Conservation (phyloP, 1,140 invertebrate species). For the Drosophila ohnishii region DNA sequence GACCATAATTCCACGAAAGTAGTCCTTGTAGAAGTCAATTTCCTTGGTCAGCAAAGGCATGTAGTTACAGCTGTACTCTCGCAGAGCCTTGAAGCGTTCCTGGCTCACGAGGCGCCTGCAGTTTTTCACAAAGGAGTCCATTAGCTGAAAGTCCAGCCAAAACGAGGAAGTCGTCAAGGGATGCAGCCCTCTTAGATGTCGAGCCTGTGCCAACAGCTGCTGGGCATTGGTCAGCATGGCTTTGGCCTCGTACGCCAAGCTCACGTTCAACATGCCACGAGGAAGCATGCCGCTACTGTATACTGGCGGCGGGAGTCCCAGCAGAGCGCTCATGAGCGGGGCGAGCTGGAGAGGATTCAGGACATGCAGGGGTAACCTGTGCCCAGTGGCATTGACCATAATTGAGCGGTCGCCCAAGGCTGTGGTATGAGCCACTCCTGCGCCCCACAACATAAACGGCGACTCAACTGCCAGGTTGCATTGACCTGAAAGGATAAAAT, state of each 20-base stretch:
- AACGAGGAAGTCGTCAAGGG: conserved; percentile 24
- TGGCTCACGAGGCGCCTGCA: conserved; percentile 24
- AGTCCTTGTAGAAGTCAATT: conserved; percentile 89
- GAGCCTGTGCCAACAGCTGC: conserved; percentile 89
- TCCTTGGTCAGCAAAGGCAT: conserved; percentile 83
- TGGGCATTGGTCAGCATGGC: conserved; percentile 88
- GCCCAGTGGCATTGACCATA: conserved; percentile 14
- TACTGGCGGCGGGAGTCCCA: conserved; percentile 93
- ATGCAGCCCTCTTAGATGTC: conserved; percentile 70
- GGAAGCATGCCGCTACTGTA: conserved; percentile 93
- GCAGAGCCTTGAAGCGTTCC: conserved; percentile 36
- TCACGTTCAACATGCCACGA: conserved; percentile 85
- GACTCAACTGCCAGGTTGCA: conserved; percentile 94
- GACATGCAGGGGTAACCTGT: conserved; percentile 83
- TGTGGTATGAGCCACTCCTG: conserved; percentile 86
- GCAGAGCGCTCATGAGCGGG: conserved; percentile 92
- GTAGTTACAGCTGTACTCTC: conserved; percentile 41
- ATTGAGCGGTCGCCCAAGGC: conserved; percentile 25
- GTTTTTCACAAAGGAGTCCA: conserved; percentile 33
- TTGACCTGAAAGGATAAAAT: conserved; percentile 88
- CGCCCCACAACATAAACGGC: conserved; percentile 96
- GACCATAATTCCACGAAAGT: conserved; percentile 87
- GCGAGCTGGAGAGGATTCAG: conserved; percentile 94
- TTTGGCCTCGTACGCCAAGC: conserved; percentile 85
- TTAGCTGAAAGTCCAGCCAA: conserved; percentile 26